Base-by-base conservation (phyloP, 2,797 vertebrate species). In the Pelodytes ibericus region DNA sequence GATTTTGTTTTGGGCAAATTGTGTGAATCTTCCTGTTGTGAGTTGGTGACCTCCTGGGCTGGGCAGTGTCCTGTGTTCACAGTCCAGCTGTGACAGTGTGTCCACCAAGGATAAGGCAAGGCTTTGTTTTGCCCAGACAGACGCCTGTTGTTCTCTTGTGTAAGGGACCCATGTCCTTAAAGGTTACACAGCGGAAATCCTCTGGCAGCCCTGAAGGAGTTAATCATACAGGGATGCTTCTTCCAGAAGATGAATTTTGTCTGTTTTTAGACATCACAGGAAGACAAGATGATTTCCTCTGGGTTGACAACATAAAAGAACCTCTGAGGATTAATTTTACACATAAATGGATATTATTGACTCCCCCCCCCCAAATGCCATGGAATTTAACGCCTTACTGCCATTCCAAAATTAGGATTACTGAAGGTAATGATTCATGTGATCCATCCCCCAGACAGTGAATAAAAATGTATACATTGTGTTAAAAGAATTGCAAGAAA, bases 261-360 rank as follows among this genome's bases (percentile, higher is more conserved):
- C 65, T 74, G 53, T 67, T 24, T 60, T 20, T 18, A 26, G 53
- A 58, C 60, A 74, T 58, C 33, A 33, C 41, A 56, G 53, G 68
- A 59, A 63, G 59, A 41, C n/a, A n/a, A n/a, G n/a, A 66, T n/a
- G 53, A 58, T 33, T 29, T 5, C 36, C 72, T 16, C 22, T 31
- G 30, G 63, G 63, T 36, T 51, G 29, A 39, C 15, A 58, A 41
- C 33, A 74, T 57, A 65, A 74, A 56, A 62, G 61, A 47, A 16
- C 25, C 33, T 74, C 24, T 74, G 71, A 74, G 33, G 64, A 58
- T 66, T 74, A 60, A 64, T 65, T 15, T 65, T 56, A 26, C 47
- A 20, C 56, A 13, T 15, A 47, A 47, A 47, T 18, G 1, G 1
- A 1, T 39, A 8, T 47, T 47, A 16, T 47, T 39, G 1, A 39